phyloP scores from a whole-genome alignment of 1,140 invertebrate species.

The Tetraneura akinire region DNA sequence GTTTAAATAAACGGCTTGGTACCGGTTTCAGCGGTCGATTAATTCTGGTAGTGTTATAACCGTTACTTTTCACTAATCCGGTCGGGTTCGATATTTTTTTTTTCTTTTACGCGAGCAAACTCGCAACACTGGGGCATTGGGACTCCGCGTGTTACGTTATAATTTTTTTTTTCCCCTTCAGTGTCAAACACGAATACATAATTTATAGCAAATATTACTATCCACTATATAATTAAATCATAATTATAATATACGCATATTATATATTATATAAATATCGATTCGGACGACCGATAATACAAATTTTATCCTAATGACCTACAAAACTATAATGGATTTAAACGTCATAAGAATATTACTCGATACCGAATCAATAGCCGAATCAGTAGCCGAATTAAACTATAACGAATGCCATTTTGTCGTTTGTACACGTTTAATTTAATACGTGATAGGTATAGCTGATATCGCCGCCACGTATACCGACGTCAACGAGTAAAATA shows the following conservation, averaged over 20 bases:
- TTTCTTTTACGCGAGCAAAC: neutral
- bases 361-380: too few relatives aligned
- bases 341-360: too few relatives aligned
- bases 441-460: too few relatives aligned
- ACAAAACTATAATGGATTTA: neutral
- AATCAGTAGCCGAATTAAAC: too few relatives aligned
- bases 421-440: too few relatives aligned
- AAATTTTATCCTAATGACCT: constrained; percentile 23
- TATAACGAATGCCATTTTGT: too few relatives aligned
- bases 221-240: constrained; percentile 4
- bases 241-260: too few relatives aligned
- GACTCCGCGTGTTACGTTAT: constrained; percentile 26
- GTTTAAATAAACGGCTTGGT: constrained; percentile 14
- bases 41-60: constrained; percentile 37
- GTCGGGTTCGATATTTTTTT: constrained; percentile 4
- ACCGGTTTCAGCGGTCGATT: constrained; percentile 43
- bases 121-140: constrained; percentile 32
- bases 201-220: neutral
- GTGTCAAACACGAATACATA: constrained; percentile 31
- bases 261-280: too few relatives aligned
- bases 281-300: constrained; percentile 17
- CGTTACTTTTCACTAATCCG: constrained; percentile 13
- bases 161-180: neutral
- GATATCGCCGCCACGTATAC: too few relatives aligned
- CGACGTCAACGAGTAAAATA: too few relatives aligned